Conservation (phyloP, 2,888 invertebrate species). For the Auanema freiburgensis region DNA sequence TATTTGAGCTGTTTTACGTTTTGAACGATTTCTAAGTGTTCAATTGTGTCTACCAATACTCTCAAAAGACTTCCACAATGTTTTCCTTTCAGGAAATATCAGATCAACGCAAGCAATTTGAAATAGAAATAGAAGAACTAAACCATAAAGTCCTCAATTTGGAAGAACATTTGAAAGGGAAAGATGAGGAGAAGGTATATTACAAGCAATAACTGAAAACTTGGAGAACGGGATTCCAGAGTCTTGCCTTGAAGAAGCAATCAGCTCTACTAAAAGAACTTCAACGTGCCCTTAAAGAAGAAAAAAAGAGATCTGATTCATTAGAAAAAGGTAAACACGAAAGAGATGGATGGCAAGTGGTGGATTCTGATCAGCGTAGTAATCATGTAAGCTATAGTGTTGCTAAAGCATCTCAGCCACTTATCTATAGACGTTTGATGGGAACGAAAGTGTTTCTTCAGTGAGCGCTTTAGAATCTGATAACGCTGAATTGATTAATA, state of each 20-base stretch:
- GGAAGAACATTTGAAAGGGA: constrained; percentile 1
- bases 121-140: constrained; percentile 13
- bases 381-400: constrained; percentile 24
- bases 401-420: background rate
- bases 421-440: constrained; percentile 36
- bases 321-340: constrained; percentile 41
- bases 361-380: constrained; percentile 33
- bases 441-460: constrained; percentile 49
- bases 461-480: constrained; percentile 65
- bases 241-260: constrained; percentile 40
- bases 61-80: background rate
- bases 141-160: background rate
- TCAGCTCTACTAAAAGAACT: constrained; percentile 37
- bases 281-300: constrained; percentile 41
- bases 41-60: too few relatives aligned
- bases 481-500: constrained; percentile 66
- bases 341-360: constrained; percentile 38
- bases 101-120: constrained; percentile 26
- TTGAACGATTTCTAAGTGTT: background rate
- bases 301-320: constrained; percentile 37
- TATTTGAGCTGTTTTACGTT: too few relatives aligned
- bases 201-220: too few relatives aligned
- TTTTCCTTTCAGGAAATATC: constrained; percentile 20
- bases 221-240: constrained; percentile 18
- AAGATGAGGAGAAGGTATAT: constrained; percentile 20